A percentile compares a stretch with the other conserved stretches of the same genome.
phyloP scores from a whole-genome alignment of 2,888 invertebrate genomes.

The Ophion obscuratus region DNA sequence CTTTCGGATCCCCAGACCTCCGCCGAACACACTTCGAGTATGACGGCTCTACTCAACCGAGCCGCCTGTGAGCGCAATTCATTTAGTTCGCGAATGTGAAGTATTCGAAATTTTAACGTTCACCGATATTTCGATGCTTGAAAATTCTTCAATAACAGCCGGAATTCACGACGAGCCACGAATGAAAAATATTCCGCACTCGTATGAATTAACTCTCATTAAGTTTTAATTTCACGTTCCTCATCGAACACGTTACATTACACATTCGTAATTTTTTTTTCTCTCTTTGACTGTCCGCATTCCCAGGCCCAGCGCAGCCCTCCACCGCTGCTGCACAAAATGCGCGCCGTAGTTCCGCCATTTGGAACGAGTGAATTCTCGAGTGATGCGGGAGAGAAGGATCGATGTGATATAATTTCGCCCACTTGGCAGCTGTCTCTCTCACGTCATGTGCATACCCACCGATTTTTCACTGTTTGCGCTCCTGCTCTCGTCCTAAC shows the following conservation, averaged over 20 bases:
- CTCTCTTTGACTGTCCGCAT: slow-evolving; percentile 19
- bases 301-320: background rate
- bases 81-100: background rate
- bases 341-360: slow-evolving; percentile 6
- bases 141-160: background rate
- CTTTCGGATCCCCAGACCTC: no score
- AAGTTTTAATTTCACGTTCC: slow-evolving; percentile 61
- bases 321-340: background rate
- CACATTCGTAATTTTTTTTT: slow-evolving; percentile 3
- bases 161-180: background rate
- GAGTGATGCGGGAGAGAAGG: slow-evolving; percentile 19
- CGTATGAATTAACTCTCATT: slow-evolving; percentile 65
- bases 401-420: slow-evolving; percentile 67
- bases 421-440: slow-evolving; percentile 69
- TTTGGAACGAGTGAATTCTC: slow-evolving; percentile 29
- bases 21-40: no score
- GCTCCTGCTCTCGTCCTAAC: slow-evolving; percentile 4
- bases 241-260: slow-evolving; percentile 58
- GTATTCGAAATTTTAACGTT: background rate
- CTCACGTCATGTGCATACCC: slow-evolving; percentile 51
- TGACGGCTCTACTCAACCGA: background rate
- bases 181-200: slow-evolving; percentile 10
- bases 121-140: background rate
- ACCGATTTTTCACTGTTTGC: slow-evolving; percentile 40
- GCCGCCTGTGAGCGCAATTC: background rate